Percentiles rank a stretch among this genome's conserved stretches.
Evolutionary conservation across 2,888 invertebrate genomes (phyloP).

Genomic region (Himalopsyche anomala): DNA sequence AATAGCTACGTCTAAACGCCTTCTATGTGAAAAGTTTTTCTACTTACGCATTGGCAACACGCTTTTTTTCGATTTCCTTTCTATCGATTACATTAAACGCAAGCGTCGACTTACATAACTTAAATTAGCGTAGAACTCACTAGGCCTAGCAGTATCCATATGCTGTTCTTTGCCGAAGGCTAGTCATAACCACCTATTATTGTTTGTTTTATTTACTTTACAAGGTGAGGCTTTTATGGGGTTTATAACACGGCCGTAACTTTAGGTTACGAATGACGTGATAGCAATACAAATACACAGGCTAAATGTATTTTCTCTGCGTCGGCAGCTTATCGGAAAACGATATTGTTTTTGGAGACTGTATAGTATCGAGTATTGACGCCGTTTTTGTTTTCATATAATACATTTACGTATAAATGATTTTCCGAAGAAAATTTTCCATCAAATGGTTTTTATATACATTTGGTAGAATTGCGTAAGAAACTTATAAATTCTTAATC

Average conservation of each 20-base stretch:
- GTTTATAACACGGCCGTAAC: neutral
- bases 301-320: too few relatives aligned
- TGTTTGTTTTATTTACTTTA: slow-evolving; percentile 5
- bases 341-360: too few relatives aligned
- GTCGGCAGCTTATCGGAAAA: too few relatives aligned
- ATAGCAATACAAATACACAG: too few relatives aligned
- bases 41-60: neutral
- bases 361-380: too few relatives aligned
- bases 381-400: too few relatives aligned
- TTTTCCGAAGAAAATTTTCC: too few relatives aligned
- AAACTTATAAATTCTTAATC: too few relatives aligned
- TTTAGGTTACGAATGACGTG: too few relatives aligned
- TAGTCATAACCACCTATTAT: neutral
- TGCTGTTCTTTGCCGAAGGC: neutral
- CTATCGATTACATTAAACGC: neutral
- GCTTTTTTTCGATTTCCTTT: neutral
- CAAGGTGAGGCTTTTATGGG: slow-evolving; percentile 10
- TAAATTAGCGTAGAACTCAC: neutral
- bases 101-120: neutral
- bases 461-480: too few relatives aligned
- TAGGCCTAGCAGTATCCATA: neutral
- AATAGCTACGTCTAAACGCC: neutral
- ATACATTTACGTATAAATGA: too few relatives aligned
- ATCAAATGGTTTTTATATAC: too few relatives aligned
- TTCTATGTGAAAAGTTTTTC: neutral